These are phyloP conservation scores for Acrobasis repandana DNA, from an alignment of 2,888 invertebrate species.

Conservation along the genomic window DNA sequence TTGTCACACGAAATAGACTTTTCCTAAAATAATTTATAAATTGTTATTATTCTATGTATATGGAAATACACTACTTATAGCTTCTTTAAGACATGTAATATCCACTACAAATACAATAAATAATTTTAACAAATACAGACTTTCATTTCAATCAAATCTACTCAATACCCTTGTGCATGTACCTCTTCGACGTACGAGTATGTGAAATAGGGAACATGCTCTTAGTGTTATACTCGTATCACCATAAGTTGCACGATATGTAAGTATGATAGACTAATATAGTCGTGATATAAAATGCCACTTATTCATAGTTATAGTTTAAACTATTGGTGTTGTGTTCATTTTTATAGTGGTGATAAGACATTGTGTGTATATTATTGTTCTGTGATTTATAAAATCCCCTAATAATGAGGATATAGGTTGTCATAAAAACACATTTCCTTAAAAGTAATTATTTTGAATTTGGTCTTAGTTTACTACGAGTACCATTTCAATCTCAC, in stretches of 20 bases:
- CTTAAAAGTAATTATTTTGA: too few species aligned
- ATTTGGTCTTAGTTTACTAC: too few species aligned
- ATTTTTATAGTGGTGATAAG: neutral
- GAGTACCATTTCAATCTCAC: too few species aligned
- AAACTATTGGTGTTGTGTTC: neutral
- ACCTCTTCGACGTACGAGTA: neutral
- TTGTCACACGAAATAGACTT: too few species aligned
- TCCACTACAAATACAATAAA: constrained; percentile 43
- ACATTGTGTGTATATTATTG: neutral
- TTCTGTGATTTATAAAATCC: neutral
- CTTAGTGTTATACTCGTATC: neutral
- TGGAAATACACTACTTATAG: too few species aligned
- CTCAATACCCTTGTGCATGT: constrained; percentile 19
- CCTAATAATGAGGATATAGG: neutral
- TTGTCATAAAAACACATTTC: too few species aligned
- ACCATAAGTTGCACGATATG: constrained; percentile 22
- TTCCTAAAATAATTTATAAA: too few species aligned
- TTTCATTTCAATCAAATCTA: constrained; percentile 43
- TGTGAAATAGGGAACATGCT: neutral
- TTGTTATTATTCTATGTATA: too few species aligned
- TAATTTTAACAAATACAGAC: constrained; percentile 41
- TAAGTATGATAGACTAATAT: neutral
- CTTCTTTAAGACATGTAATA: too few species aligned
- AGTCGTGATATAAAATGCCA: neutral
- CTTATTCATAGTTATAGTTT: neutral